A percentile compares a stretch with the other conserved stretches of the same genome.
Conservation (phyloP, 2,113 vertebrate genomes). For the Catharus bicknelli region DNA sequence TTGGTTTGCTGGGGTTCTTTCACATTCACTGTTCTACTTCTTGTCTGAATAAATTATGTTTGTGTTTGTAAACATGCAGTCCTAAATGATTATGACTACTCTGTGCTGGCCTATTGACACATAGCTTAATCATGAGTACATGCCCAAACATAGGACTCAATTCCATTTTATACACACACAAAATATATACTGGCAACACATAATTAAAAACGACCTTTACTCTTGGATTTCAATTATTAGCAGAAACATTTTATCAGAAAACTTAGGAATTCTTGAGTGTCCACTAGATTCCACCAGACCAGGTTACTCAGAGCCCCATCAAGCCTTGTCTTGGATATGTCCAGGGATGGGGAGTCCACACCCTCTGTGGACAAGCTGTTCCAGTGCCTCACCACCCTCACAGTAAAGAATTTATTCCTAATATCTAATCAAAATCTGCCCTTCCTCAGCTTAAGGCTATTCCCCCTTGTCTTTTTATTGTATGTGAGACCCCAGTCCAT, state of each 20-base stretch:
- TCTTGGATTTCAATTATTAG: not conserved
- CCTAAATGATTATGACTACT: not conserved
- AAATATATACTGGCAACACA: not conserved
- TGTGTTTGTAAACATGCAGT: not conserved
- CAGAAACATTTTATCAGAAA: not conserved
- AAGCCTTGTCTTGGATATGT: accelerated
- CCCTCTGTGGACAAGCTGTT: not conserved
- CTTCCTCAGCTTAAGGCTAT: not conserved
- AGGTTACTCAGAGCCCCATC: not conserved
- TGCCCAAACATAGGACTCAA: not conserved
- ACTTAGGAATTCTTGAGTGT: not conserved
- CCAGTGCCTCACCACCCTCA: not conserved
- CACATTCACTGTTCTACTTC: not conserved
- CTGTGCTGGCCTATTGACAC: not conserved
- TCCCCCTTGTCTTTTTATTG: not conserved
- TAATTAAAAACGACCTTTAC: not conserved
- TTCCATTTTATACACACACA: not conserved
- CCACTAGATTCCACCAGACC: not conserved
- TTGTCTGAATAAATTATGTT: not conserved
- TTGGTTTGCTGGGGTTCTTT: not conserved
- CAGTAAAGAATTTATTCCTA: not conserved
- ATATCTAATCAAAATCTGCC: not conserved
- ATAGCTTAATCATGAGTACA: not conserved
- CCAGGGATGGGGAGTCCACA: not conserved
- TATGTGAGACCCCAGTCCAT: accelerated